Base-by-base conservation (phyloP, 2,888 invertebrate species). In the Lymantria monacha region DNA sequence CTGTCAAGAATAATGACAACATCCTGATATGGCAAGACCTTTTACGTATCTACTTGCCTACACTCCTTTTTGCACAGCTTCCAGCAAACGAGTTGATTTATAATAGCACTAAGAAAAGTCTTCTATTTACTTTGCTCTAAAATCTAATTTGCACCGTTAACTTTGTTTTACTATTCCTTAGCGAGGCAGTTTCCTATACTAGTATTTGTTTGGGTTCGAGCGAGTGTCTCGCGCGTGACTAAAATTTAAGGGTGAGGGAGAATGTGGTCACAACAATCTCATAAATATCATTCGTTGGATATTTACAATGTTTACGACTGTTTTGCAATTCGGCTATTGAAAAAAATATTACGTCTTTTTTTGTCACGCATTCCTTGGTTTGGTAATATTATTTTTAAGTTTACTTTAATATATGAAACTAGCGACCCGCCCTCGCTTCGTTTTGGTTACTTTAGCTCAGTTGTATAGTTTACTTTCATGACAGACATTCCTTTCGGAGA, bases 211-310 rank as follows among this genome's bases (percentile, higher is more conserved):
- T 56, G 59, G 66, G 61, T 56, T 59, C 55, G 57, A 55, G 51
- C 56, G 66, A 62, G 59, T 59, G 60, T 53, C 54, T 30, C 53
- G 70, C 57, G 68, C 79, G 79, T 79, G 79, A 76, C 74, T 68
- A 66, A 76, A 76, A 74, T 77, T 67, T 67, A 57, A 72, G 70
- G 63, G 70, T 53, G 54, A 63, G 63, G 61, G 63, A 73, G 75
- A 78, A 79, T 74, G 51, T 63, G 66, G 62, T 79, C 81, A 81
- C 79, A 82, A 81, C 79, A 83, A 69, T 69, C 61, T 74, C 74
- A 82, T 81, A 82, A 82, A 83, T 82, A 81, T 81, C 65, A 70
- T 61, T 70, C 70, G 63, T 59, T 58, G 61, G 69, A 61, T 69
- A 66, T 76, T 74, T 33, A 33, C 70, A 64, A 53, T 62, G 59